Evolutionary conservation across 2,888 invertebrate genomes (phyloP).

Genomic region (Anarsia innoxiella): DNA sequence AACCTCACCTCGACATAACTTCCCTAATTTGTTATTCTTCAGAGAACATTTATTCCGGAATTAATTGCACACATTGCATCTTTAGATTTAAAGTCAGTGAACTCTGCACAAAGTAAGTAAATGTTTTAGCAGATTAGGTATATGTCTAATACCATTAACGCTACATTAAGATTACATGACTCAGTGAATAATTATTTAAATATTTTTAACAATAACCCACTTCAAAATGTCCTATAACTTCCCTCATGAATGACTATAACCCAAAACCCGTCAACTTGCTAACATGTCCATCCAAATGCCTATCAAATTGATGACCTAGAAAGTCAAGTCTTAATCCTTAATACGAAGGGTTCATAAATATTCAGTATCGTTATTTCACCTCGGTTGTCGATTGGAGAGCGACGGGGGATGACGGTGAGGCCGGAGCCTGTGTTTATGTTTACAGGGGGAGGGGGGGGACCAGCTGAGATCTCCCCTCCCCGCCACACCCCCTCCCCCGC

Average conservation of each 20-base stretch:
- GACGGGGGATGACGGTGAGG: constrained; percentile 14
- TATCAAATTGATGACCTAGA: constrained; percentile 58
- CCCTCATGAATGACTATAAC: too few relatives aligned
- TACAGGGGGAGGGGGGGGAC: constrained; percentile 46
- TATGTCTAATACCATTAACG: too few relatives aligned
- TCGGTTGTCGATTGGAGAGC: constrained; percentile 60
- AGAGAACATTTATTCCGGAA: too few relatives aligned
- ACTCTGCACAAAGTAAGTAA: too few relatives aligned
- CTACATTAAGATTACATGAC: too few relatives aligned
- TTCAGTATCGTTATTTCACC: constrained; percentile 71
- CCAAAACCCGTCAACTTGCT: neutral
- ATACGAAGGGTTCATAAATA: constrained; percentile 67
- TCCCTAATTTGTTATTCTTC: too few relatives aligned
- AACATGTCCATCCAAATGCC: constrained; percentile 22
- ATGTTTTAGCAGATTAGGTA: too few relatives aligned
- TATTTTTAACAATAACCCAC: too few relatives aligned
- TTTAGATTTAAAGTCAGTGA: too few relatives aligned
- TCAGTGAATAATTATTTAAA: too few relatives aligned
- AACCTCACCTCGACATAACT: neutral
- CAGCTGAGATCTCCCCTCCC: constrained; percentile 54
- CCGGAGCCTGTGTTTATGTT: constrained; percentile 65
- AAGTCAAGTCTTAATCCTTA: constrained; percentile 65
- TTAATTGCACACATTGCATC: too few relatives aligned
- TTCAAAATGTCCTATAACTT: too few relatives aligned
- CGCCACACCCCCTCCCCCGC: constrained; percentile 22